Percentiles rank a stretch among this genome's conserved stretches.
Evolutionary conservation across 2,888 invertebrate species (phyloP).

Genomic region (Patella pellucida): DNA sequence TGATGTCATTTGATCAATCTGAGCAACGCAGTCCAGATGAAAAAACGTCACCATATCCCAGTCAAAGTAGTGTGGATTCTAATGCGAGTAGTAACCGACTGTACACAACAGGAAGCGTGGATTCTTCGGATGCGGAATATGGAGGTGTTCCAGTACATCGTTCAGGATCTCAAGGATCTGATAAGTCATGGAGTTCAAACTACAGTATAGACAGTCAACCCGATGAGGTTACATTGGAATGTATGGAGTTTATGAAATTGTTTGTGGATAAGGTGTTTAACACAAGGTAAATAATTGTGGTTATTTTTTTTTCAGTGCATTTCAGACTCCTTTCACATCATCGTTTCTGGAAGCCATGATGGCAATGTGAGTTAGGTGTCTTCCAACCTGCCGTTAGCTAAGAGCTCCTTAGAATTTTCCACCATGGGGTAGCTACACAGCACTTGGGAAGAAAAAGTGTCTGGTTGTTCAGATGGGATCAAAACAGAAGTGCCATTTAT

Average conservation of each 20-base stretch:
- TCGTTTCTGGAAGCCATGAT: no score
- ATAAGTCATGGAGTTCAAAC: constrained; percentile 62
- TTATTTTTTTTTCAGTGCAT: constrained; percentile 14
- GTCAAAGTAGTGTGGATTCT: constrained; percentile 53
- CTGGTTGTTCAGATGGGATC: no score
- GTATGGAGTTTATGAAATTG: constrained; percentile 77
- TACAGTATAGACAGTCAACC: constrained; percentile 69
- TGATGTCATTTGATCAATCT: constrained; percentile 60
- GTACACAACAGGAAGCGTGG: constrained; percentile 47
- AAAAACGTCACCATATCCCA: constrained; percentile 37
- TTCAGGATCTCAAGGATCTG: constrained; percentile 58
- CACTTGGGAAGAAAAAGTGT: no score
- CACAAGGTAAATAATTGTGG: constrained; percentile 64
- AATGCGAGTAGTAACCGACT: constrained; percentile 32
- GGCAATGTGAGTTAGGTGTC: no score
- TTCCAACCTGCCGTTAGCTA: no score
- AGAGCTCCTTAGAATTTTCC: no score
- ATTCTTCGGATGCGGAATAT: constrained; percentile 61
- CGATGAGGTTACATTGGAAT: constrained; percentile 75
- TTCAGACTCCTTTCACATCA: no score
- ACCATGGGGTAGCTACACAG: no score
- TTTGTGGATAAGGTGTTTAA: constrained; percentile 79
- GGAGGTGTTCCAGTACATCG: constrained; percentile 51
- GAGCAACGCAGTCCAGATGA: constrained; percentile 30
- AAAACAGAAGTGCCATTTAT: no score